A percentile compares a stretch with the other conserved stretches of the same genome.
phyloP scores from a whole-genome alignment of 2,888 invertebrate genomes.

The Lacanobia oleracea region DNA sequence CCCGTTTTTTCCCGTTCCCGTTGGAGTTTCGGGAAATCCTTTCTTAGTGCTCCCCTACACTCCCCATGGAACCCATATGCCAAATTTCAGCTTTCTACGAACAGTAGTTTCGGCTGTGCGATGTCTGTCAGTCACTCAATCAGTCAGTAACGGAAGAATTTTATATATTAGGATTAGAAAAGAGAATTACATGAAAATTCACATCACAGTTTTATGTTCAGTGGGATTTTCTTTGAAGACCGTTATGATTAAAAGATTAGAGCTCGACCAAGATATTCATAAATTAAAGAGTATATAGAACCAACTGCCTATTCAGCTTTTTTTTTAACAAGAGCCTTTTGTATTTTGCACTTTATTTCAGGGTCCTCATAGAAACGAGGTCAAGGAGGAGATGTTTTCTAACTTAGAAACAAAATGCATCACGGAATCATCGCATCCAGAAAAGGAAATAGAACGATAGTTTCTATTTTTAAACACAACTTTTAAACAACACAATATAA shows the following conservation, averaged over 20 bases:
- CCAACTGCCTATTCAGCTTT: background rate
- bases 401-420: background rate
- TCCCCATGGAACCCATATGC: no score
- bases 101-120: no score
- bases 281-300: background rate
- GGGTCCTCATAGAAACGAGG: background rate
- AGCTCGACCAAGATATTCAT: background rate
- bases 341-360: background rate
- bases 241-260: background rate
- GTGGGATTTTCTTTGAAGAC: background rate
- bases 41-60: no score
- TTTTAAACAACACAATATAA: background rate
- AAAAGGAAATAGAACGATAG: background rate
- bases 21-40: no score
- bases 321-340: conserved; percentile 1
- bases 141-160: no score
- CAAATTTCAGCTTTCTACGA: no score
- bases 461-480: background rate
- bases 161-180: no score
- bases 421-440: background rate
- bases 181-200: conserved; percentile 7
- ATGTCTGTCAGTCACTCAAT: no score
- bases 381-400: background rate
- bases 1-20: no score
- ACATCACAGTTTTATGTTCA: background rate